Percentiles rank a stretch among this genome's conserved stretches.
Conservation (phyloP, 2,113 vertebrate species). For the Cettia cetti region DNA sequence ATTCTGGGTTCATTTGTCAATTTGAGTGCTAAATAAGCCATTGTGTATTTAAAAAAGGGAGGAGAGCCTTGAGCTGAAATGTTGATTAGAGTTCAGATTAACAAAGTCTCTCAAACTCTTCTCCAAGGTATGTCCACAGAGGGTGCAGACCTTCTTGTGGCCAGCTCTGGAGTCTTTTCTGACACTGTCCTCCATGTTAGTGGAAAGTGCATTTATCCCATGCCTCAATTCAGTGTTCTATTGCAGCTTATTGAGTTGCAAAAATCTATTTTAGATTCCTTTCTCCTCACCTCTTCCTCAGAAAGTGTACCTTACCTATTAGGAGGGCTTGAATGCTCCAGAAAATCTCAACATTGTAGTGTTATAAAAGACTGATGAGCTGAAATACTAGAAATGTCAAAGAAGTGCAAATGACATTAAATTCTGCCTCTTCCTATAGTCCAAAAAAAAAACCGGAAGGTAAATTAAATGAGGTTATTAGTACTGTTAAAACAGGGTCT, state of each 20-base stretch:
- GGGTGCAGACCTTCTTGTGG: not conserved
- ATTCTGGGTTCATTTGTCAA: not conserved
- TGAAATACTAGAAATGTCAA: not conserved
- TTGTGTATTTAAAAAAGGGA: not conserved
- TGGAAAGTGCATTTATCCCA: not conserved
- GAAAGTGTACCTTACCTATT: not conserved
- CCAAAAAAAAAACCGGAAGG: conserved; percentile 5
- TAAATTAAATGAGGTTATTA: conserved; percentile 4
- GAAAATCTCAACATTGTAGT: not conserved
- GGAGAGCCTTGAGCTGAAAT: not conserved
- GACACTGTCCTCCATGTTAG: not conserved
- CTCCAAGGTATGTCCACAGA: not conserved
- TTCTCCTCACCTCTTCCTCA: not conserved
- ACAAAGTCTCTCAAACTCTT: not conserved
- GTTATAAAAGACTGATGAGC: not conserved
- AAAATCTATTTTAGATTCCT: not conserved
- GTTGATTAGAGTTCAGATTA: not conserved
- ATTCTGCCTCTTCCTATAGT: not conserved
- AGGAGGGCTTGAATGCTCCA: not conserved
- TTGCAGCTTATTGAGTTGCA: not conserved
- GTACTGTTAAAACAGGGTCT: not conserved
- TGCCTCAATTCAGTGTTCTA: not conserved
- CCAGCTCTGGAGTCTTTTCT: not conserved
- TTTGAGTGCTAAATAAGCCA: not conserved
- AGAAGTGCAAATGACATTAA: conserved; percentile 24